Conservation (phyloP, 64 coral and sea anemone genomes). For the Stichodactyla mertensii region DNA sequence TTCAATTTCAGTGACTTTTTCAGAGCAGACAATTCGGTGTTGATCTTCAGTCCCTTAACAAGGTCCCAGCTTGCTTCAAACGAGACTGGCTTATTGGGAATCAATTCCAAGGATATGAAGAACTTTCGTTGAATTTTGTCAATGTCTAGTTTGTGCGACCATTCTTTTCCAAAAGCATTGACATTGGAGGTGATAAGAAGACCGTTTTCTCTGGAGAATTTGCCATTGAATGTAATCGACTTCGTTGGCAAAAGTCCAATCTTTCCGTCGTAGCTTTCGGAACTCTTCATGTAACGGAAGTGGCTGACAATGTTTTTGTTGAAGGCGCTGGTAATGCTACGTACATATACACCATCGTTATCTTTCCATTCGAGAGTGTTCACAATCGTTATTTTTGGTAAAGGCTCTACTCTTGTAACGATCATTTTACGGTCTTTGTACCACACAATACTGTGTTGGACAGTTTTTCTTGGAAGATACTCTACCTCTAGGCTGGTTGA, state of each 20-base stretch:
- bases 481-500: slow-evolving; percentile 45
- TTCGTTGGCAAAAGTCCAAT: slow-evolving; percentile 51
- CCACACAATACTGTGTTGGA: slow-evolving; percentile 63
- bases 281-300: slow-evolving; percentile 37
- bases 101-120: slow-evolving; percentile 59
- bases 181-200: slow-evolving; percentile 40
- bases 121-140: slow-evolving; percentile 33
- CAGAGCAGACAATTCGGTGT: slow-evolving; percentile 57
- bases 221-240: slow-evolving; percentile 51
- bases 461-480: slow-evolving; percentile 69
- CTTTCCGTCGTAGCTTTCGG: slow-evolving; percentile 48
- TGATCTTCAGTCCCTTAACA: slow-evolving; percentile 64
- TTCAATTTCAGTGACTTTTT: slow-evolving; percentile 58
- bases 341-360: slow-evolving; percentile 39
- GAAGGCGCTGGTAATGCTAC: slow-evolving; percentile 17
- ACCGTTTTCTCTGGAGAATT: slow-evolving; percentile 41
- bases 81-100: slow-evolving; percentile 51
- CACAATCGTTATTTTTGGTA: slow-evolving; percentile 46
- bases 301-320: slow-evolving; percentile 53
- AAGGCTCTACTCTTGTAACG: slow-evolving; percentile 29
- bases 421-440: slow-evolving; percentile 55
- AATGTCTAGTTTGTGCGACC: slow-evolving; percentile 70
- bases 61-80: slow-evolving; percentile 64
- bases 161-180: slow-evolving; percentile 68
- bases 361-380: slow-evolving; percentile 52